Base-by-base conservation (phyloP, 2,888 invertebrate species). In the Drosophila subsilvestris region DNA sequence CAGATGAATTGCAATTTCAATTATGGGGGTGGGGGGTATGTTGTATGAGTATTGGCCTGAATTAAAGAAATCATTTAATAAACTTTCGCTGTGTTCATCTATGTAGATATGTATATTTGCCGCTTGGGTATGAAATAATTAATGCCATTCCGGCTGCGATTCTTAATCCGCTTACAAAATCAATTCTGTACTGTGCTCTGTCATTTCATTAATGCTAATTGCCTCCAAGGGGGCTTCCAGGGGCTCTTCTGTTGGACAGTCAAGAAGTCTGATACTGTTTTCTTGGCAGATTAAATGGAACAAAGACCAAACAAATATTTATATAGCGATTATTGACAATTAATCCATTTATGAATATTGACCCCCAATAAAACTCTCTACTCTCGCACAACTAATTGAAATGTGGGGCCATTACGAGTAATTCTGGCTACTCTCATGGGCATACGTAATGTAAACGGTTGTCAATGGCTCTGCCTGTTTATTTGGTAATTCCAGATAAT, bases 1-100 rank as follows among this genome's bases (percentile, higher is more conserved):
- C 56, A 66, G 32, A 66, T 49, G 20, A 66, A 66, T 43, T 62
- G 63, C 63, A 63, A 29, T 49, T 50, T 42, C 53, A n/a, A 32
- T 32, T 32, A 18, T n/a, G 22, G 7, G 14, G 42, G 27, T 32
- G 32, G 12, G 32, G 12, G 32, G 32, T 0, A 25, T 20, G 20
- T 20, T 2, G 20, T 22, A 22, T 22, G 22, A 22, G 22, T 3
- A 5, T 32, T 32, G 12, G 5, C 10, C 32, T 32, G 12, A 32
- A 32, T 32, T 32, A 12, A 32, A 32, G 32, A 32, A 14, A 32
- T 12, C 32, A 32, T 32, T 32, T 5, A 32, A 32, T 32, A 32
- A 32, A 32, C 32, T 14, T 32, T 12, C 32, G 32, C 12, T 32
- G 25, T 22, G 25, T 6, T 25, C 4, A 25, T 5, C 25, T 6